Conservation (phyloP, 2,888 invertebrate genomes). For the Mythimna impura region DNA sequence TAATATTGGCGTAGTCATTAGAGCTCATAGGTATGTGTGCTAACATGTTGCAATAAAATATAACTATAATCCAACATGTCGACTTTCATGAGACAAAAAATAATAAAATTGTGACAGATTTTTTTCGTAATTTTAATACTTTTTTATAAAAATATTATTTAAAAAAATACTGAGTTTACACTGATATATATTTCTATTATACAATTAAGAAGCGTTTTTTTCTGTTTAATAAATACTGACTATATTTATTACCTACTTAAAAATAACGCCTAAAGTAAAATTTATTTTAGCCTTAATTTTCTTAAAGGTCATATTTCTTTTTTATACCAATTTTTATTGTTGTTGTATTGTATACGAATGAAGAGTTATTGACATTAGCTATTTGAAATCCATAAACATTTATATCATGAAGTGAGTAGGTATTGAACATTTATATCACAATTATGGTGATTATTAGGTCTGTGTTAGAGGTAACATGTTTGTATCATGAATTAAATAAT, state of each 20-base stretch:
- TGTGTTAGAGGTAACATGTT: constrained; percentile 31
- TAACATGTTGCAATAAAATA: constrained; percentile 22
- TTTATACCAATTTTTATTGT: not conserved
- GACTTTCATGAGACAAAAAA: not conserved
- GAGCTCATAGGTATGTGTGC: constrained; percentile 28
- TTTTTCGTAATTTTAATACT: not conserved
- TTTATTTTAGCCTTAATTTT: not conserved
- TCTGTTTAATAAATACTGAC: not conserved
- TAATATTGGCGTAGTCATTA: constrained; percentile 30
- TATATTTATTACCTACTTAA: not conserved
- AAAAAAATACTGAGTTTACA: too few relatives aligned
- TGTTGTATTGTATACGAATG: constrained; percentile 10
- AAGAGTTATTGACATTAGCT: not conserved
- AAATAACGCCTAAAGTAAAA: not conserved
- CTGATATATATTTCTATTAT: not conserved
- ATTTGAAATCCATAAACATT: not conserved
- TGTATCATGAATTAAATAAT: constrained; percentile 20
- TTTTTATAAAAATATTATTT: not conserved
- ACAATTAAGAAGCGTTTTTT: not conserved
- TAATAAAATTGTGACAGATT: not conserved
- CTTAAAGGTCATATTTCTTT: not conserved
- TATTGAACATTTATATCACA: constrained; percentile 7
- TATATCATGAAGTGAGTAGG: not conserved
- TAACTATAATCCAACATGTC: not conserved
- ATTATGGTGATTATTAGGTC: constrained; percentile 20